Conservation (phyloP, 1,140 invertebrate species). For the Megalonaias nervosa region DNA sequence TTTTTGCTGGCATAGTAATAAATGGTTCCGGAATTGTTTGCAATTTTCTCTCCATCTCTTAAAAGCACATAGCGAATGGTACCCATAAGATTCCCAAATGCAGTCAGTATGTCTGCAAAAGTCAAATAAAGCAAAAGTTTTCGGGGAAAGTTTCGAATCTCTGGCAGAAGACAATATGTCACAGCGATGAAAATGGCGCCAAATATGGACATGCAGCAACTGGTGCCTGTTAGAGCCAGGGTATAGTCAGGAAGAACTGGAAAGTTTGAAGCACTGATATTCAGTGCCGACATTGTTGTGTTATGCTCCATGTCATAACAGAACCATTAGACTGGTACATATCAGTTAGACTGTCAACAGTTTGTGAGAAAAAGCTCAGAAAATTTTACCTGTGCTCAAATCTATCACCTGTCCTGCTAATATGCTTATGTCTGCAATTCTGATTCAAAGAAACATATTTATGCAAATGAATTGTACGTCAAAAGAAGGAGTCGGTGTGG, state of each 20-base stretch:
- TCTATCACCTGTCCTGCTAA: too few species aligned
- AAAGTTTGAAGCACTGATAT: too few species aligned
- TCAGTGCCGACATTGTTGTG: too few species aligned
- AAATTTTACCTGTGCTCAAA: too few species aligned
- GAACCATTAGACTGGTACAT: too few species aligned
- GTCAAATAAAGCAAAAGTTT: constrained; percentile 22
- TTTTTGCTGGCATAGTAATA: not conserved
- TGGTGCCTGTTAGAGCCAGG: constrained; percentile 3
- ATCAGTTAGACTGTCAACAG: too few species aligned
- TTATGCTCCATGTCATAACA: too few species aligned
- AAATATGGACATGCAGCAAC: constrained; percentile 26
- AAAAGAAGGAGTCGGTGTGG: too few species aligned
- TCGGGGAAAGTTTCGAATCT: constrained; percentile 14
- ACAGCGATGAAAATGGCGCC: constrained; percentile 20
- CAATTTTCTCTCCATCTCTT: not conserved
- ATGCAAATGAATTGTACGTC: too few species aligned
- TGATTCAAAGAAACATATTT: too few species aligned
- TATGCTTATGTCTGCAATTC: too few species aligned
- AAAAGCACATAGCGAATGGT: constrained; percentile 18
- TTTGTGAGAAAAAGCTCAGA: too few species aligned
- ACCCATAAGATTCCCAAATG: constrained; percentile 21
- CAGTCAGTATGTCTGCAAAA: constrained; percentile 17
- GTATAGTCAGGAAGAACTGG: constrained; percentile 4
- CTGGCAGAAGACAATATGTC: not conserved
- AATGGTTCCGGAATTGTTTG: not conserved